phyloP scores from a whole-genome alignment of 2,113 vertebrate genomes.

The Etheostoma cragini region DNA sequence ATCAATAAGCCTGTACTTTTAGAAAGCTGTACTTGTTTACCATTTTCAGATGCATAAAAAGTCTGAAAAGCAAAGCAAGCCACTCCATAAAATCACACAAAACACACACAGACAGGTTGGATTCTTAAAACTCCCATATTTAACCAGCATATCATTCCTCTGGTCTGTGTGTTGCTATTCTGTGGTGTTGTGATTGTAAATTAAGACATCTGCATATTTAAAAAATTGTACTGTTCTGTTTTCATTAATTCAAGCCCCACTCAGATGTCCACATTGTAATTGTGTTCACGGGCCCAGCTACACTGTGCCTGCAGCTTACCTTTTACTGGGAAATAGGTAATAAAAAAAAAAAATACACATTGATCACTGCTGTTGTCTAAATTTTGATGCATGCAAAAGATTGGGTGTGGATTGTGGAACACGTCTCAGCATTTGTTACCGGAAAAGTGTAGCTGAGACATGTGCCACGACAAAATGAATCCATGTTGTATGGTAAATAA shows the following conservation, averaged over 20 bases:
- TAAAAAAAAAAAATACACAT: background rate
- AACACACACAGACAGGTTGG: background rate
- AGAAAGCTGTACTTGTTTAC: background rate
- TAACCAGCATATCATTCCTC: background rate
- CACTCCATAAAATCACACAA: background rate
- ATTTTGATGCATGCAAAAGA: background rate
- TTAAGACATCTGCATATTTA: background rate
- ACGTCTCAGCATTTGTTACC: background rate
- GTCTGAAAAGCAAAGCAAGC: background rate
- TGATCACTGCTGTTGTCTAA: background rate
- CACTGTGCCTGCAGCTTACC: background rate
- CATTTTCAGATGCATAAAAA: background rate
- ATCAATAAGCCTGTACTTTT: conserved; percentile 23
- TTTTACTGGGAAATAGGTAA: background rate
- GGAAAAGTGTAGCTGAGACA: background rate
- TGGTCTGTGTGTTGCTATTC: background rate
- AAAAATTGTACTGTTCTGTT: background rate
- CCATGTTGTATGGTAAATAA: background rate
- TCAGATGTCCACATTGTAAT: background rate
- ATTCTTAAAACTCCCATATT: background rate
- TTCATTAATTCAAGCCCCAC: background rate
- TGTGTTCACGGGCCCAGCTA: background rate
- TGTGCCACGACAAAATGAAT: background rate
- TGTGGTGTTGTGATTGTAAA: background rate
- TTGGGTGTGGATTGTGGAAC: background rate